Conservation (phyloP, 2,113 vertebrate genomes). For the Urocolius indicus region DNA sequence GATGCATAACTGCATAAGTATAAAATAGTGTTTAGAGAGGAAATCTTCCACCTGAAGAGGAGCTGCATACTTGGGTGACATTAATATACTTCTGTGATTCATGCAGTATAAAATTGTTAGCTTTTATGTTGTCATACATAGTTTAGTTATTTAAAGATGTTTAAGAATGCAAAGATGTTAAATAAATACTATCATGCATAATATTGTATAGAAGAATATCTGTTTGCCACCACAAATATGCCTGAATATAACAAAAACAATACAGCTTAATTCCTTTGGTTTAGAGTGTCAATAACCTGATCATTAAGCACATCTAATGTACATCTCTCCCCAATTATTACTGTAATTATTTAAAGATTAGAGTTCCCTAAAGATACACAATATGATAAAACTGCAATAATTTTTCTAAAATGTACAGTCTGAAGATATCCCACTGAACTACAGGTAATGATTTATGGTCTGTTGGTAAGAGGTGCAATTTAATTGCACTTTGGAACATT, state of each 20-base stretch:
- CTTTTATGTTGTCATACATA: neutral
- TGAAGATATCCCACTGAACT: constrained; percentile 21
- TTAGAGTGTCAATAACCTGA: neutral
- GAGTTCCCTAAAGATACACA: constrained; percentile 9
- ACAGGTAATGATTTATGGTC: constrained; percentile 25
- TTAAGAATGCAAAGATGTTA: neutral
- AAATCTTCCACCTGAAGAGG: neutral
- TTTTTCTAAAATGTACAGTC: neutral
- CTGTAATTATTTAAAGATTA: constrained; percentile 52
- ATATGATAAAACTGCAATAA: constrained; percentile 22
- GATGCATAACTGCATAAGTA: neutral
- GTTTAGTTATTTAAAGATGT: neutral
- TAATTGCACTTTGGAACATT: constrained; percentile 37
- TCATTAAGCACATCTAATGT: neutral
- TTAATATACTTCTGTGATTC: neutral
- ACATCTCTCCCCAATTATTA: neutral
- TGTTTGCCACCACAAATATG: neutral
- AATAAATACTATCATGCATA: neutral
- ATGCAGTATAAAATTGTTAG: neutral
- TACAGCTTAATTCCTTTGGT: neutral
- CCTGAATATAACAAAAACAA: neutral
- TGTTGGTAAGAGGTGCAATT: constrained; percentile 6
- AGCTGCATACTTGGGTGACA: neutral
- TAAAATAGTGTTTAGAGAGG: neutral
- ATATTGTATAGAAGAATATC: neutral